Conservation (phyloP, 2,888 invertebrate species). For the Bombyx huttoni region DNA sequence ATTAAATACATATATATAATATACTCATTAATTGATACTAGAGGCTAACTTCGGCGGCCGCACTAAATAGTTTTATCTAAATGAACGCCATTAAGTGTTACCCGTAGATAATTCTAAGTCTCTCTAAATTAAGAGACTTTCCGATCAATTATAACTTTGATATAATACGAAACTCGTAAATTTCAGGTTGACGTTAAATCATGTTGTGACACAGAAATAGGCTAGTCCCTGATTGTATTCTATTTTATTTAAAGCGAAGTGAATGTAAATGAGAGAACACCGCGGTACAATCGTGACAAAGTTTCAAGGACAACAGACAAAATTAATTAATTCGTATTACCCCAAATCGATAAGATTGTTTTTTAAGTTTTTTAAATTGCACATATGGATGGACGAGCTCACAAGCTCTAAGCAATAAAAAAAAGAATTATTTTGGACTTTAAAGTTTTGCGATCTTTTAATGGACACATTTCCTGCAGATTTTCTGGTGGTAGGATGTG, state of each 20-base stretch:
- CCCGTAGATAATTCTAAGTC: slow-evolving; percentile 40
- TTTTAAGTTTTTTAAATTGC: too few relatives aligned
- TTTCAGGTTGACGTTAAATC: slow-evolving; percentile 30
- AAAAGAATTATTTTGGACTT: slow-evolving; percentile 28
- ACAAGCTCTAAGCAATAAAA: too few relatives aligned
- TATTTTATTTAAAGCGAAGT: not conserved
- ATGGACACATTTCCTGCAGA: not conserved
- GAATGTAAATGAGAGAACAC: not conserved
- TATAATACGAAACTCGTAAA: slow-evolving; percentile 26
- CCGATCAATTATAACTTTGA: slow-evolving; percentile 36
- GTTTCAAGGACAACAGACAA: too few relatives aligned
- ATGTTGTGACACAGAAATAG: slow-evolving; percentile 36
- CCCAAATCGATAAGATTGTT: too few relatives aligned
- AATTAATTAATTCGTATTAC: too few relatives aligned
- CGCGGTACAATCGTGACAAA: too few relatives aligned
- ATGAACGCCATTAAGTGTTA: slow-evolving; percentile 37
- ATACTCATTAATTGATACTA: slow-evolving; percentile 3
- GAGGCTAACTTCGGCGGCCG: slow-evolving; percentile 12
- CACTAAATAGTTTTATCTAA: slow-evolving; percentile 40
- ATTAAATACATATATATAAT: not conserved
- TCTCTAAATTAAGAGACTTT: slow-evolving; percentile 40
- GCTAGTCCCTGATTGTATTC: slow-evolving; percentile 21
- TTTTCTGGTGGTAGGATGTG: too few relatives aligned
- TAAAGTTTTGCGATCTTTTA: slow-evolving; percentile 14
- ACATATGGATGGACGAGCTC: too few relatives aligned